Evolutionary conservation across 2,113 vertebrate genomes (phyloP), one percentile per base, ranked within the genome.

Genomic region (Piprites chloris): DNA sequence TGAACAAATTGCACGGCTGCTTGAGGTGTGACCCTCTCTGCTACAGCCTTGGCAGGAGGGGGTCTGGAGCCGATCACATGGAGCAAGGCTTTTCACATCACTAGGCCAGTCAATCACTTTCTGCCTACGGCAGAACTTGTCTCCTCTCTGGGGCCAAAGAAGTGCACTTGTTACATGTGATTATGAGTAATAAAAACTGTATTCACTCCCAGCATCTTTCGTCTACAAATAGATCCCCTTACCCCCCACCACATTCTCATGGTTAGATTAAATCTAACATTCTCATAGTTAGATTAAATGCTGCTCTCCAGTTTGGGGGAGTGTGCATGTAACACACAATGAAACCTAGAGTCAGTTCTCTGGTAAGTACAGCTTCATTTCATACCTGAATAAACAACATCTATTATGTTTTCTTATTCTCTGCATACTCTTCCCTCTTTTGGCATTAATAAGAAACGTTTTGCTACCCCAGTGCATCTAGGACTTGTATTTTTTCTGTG

Each of bases 311-410:
- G 22, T 90, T 93, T 56, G 33, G 63, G 82, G 88, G 93, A 94
- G 83, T 2, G 52, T 65, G 65, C n/a, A 35, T 78, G 32, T 89
- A 56, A 68, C 88, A 72, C 39, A 63, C 27, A 30, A 27, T 63
- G 61, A 63, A 41, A 41, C 89, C 81, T 53, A 95, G 72, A 68
- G 59, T 87, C 66, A 61, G 69, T 92, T 11, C 59, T 91, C 71
- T 72, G 97, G 97, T 97, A 97, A 98, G 97, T 97, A 96, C 83
- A 28, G 35, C 65, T 89, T 82, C 76, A 41, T 96, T 92, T 94
- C 74, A 35, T 93, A 50, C 66, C 67, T 76, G 44, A 87, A 75
- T 73, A 89, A 95, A 56, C 30, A 76, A 3, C 71, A 37, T 35
- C 53, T 37, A 8, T 71, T 49, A 12, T 59, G 16, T 71, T 88